These are phyloP conservation scores for Hipposideros armiger DNA, from an alignment of 2,113 vertebrate species.

Conservation along the genomic window DNA sequence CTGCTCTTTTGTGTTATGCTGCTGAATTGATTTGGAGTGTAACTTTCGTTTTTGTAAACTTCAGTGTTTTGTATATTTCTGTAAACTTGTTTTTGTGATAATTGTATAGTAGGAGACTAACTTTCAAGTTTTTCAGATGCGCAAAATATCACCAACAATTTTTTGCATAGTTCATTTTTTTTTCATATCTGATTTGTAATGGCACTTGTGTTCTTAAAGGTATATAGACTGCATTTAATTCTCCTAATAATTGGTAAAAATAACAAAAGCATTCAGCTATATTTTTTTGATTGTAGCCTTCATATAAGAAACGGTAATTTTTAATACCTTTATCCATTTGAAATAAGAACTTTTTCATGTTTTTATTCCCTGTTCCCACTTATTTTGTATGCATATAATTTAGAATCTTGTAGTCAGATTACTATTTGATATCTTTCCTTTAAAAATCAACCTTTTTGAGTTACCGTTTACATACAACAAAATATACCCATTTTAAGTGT, in stretches of 20 bases:
- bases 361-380: neutral
- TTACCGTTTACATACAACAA: neutral
- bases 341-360: neutral
- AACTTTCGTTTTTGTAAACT: slow-evolving; percentile 42
- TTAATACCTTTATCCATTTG: neutral
- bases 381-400: slow-evolving; percentile 7
- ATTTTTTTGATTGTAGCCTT: slow-evolving; percentile 21
- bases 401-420: neutral
- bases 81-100: slow-evolving; percentile 21
- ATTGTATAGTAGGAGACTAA: neutral
- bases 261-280: slow-evolving; percentile 6
- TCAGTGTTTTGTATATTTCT: neutral
- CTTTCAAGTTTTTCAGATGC: slow-evolving; percentile 15
- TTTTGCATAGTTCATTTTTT: neutral
- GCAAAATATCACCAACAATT: neutral
- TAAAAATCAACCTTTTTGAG: neutral
- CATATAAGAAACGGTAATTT: neutral
- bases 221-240: neutral
- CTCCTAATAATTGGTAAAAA: neutral
- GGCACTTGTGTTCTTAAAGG: neutral
- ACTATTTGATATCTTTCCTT: neutral
- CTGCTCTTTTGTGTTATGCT: neutral
- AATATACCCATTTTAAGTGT: neutral
- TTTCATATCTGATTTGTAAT: neutral
- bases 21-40: neutral